Conservation (phyloP, 2,888 invertebrate genomes). For the Tachina grossa region DNA sequence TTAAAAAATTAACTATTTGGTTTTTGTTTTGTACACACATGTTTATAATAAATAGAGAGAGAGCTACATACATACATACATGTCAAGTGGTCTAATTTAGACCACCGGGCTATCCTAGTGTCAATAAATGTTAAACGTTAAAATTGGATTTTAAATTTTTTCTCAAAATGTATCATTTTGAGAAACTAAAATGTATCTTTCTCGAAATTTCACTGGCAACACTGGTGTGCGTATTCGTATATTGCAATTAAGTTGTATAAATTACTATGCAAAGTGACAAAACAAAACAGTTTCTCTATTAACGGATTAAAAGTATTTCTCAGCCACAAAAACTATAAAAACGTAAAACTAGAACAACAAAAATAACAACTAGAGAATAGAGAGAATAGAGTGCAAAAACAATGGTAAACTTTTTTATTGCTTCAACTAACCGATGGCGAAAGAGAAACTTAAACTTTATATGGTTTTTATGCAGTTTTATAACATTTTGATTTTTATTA, state of each 20-base stretch:
- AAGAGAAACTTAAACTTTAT: conserved; percentile 9
- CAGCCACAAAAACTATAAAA: conserved; percentile 19
- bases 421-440: conserved; percentile 36
- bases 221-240: conserved; percentile 12
- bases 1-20: no score
- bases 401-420: conserved; percentile 48
- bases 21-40: no score
- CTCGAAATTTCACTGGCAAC: no score
- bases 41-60: no score
- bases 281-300: conserved; percentile 37
- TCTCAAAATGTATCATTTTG: no score
- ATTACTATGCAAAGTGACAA: conserved; percentile 45
- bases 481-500: conserved; percentile 47
- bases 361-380: background rate
- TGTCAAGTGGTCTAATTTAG: no score
- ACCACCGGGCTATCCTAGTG: no score
- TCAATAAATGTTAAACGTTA: no score
- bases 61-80: no score
- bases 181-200: no score
- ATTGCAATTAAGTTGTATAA: conserved; percentile 62
- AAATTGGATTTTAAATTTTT: no score
- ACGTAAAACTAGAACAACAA: conserved; percentile 16
- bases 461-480: conserved; percentile 43
- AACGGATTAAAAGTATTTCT: conserved; percentile 2
- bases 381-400: background rate